Conservation (phyloP, 2,113 vertebrate genomes). For the Carassius gibelio region DNA sequence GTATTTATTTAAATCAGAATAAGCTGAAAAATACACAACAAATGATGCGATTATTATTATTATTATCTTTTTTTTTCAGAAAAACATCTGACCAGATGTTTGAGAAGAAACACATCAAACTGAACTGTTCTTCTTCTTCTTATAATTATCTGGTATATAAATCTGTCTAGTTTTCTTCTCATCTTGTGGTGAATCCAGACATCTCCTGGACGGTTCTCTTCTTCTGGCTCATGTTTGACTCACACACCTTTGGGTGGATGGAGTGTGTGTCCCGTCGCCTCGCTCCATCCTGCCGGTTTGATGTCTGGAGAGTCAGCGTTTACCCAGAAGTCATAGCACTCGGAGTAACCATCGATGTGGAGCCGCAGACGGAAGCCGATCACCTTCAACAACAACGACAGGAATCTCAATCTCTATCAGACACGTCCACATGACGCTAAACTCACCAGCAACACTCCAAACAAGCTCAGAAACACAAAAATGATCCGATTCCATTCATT, state of each 20-base stretch:
- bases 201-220: too few relatives aligned
- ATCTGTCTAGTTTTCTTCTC: too few relatives aligned
- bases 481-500: not conserved
- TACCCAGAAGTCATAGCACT: constrained; percentile 82
- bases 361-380: constrained; percentile 76
- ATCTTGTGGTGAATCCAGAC: too few relatives aligned
- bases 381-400: constrained; percentile 63
- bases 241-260: constrained; percentile 76
- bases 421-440: not conserved
- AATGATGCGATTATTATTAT: too few relatives aligned
- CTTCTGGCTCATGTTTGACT: too few relatives aligned
- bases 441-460: not conserved
- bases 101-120: too few relatives aligned
- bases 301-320: constrained; percentile 75
- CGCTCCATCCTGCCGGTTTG: constrained; percentile 72
- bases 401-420: not conserved
- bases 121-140: too few relatives aligned
- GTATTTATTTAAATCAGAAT: not conserved
- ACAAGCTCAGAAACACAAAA: not conserved
- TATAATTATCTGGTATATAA: too few relatives aligned
- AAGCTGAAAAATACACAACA: not conserved
- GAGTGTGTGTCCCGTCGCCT: constrained; percentile 70
- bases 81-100: too few relatives aligned
- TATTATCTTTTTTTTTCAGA: too few relatives aligned
- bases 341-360: constrained; percentile 75